These are phyloP conservation scores for Carlito syrichta DNA, from an alignment of 2,113 vertebrate species.

Conservation along the genomic window DNA sequence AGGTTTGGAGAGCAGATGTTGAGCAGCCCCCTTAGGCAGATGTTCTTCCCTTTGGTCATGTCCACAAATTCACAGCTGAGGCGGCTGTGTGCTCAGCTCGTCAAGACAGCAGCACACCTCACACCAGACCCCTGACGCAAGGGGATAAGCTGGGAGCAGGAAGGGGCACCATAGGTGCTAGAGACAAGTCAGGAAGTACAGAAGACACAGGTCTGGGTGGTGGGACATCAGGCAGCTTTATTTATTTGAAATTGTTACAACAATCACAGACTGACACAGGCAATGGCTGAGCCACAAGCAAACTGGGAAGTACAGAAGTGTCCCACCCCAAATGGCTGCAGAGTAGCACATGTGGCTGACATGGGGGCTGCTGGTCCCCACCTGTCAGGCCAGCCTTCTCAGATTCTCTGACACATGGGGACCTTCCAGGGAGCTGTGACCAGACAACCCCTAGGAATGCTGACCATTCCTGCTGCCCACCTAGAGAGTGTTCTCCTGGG, in stretches of 20 bases:
- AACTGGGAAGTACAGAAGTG: neutral
- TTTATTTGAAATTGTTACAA: slow-evolving; percentile 82
- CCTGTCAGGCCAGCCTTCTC: neutral
- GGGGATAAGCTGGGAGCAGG: neutral
- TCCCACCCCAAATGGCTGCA: neutral
- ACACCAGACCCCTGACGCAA: rapidly evolving
- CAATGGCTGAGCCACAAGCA: neutral
- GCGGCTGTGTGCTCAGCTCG: neutral
- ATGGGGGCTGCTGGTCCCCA: neutral
- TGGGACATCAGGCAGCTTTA: slow-evolving; percentile 83
- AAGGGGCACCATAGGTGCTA: neutral
- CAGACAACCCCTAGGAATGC: neutral
- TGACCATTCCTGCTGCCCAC: neutral
- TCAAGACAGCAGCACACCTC: rapidly evolving
- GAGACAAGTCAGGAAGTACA: neutral
- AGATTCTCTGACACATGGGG: neutral
- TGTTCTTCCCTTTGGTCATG: rapidly evolving
- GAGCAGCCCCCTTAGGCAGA: neutral
- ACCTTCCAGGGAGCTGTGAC: neutral
- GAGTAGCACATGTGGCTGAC: neutral
- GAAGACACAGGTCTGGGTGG: neutral
- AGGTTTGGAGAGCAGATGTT: neutral
- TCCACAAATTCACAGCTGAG: neutral
- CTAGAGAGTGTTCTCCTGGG: neutral
- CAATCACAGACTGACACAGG: slow-evolving; percentile 25